These are phyloP conservation scores for Otus scops DNA, from an alignment of 2,797 vertebrate species.

Conservation along the genomic window DNA sequence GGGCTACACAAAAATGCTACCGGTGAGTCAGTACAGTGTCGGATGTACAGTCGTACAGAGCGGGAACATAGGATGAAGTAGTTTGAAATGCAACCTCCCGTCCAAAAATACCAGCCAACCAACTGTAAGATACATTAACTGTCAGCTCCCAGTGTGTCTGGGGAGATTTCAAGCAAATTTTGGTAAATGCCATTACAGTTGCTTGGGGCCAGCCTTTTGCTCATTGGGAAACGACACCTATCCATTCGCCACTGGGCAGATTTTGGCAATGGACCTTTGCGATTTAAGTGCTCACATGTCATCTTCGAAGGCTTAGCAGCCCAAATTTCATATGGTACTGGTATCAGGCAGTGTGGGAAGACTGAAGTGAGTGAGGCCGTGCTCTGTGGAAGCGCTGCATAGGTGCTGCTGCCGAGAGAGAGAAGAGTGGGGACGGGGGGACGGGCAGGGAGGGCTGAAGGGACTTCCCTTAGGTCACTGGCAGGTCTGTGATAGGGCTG, in stretches of 20 bases:
- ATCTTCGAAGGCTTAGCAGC: not conserved
- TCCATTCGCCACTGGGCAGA: not conserved
- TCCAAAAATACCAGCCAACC: constrained; percentile 55
- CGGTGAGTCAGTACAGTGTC: not conserved
- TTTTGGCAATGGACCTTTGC: not conserved
- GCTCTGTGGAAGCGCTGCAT: accelerated
- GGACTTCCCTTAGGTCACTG: not conserved
- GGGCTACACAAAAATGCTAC: not conserved
- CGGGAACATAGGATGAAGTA: constrained; percentile 3
- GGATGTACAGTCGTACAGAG: not conserved
- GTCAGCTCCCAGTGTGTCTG: constrained; percentile 15
- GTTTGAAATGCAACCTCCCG: constrained; percentile 16
- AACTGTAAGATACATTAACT: constrained; percentile 35
- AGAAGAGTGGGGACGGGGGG: not conserved
- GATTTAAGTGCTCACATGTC: not conserved
- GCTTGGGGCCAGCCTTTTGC: not conserved
- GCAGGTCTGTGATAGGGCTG: not conserved
- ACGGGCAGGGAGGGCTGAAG: not conserved
- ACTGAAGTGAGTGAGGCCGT: accelerated
- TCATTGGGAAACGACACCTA: not conserved
- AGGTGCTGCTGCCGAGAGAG: not conserved
- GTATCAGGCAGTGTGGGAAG: not conserved
- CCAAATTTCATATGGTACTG: not conserved
- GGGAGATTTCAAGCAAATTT: constrained; percentile 31
- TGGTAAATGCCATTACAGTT: not conserved